Base-by-base conservation (phyloP, 2,888 invertebrate species). In the Micropterix aruncella region DNA sequence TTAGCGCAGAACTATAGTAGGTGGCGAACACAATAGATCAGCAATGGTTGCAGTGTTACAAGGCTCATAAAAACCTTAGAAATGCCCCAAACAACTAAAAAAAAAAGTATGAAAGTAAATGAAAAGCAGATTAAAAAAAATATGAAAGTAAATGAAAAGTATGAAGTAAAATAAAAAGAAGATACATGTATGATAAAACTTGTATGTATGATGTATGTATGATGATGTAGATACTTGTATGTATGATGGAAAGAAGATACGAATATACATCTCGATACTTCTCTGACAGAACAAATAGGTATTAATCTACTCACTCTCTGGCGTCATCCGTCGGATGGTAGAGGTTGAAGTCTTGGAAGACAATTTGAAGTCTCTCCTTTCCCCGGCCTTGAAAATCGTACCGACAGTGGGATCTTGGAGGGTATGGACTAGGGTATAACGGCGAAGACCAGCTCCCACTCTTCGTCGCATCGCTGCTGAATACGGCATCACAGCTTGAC, bases 341-440 rank as follows among this genome's bases (percentile, higher is more conserved):
- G 51, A 88, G 74, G 65, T 83, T 83, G 63, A 91, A 90, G 62
- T 88, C 86, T 59, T 81, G 81, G 70, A 91, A 91, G 55, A 80
- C 70, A 59, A 93, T 76, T 71, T 88, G 85, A 52, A 93, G 82
- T 56, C 88, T 71, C 63, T 95, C 91, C 53, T 83, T 82, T 43
- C 84, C 84, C 51, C 82, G 73, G 38, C 92, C 93, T 57, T 83
- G 83, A 64, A 95, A 94, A 59, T 92, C 88, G 65, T 89, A 94
- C 56, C 85, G 81, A 65, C 94, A 95, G 55, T 81, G 79, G 44
- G 86, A 79, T 56, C 82, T 79, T 18, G 81, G 66, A 41, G 88
- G 85, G 65, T 90, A 92, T 41, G 83, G 78, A 47, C 79, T 77
- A n/a, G 85, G 89, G 62, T 85, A 91, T 57, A 84, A 83, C 16